phyloP scores from a whole-genome alignment of 2,797 vertebrate genomes.

The Oryzias sinensis region DNA sequence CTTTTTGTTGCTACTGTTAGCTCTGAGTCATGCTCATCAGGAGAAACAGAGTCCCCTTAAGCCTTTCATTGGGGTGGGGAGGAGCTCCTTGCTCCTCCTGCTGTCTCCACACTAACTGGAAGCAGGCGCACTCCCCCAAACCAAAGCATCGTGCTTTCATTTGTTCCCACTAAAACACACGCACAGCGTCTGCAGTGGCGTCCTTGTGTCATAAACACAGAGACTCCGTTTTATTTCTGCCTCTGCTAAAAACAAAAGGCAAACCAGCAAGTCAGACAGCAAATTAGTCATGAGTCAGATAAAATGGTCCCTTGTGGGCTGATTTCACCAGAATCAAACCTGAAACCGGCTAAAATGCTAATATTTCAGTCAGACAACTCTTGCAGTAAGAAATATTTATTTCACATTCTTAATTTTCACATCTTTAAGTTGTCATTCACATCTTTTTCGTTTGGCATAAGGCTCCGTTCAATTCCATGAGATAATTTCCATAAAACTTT shows the following conservation, averaged over 20 bases:
- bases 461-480: too few species aligned
- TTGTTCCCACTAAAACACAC: constrained; percentile 45
- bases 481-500: too few species aligned
- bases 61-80: not conserved
- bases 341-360: too few species aligned
- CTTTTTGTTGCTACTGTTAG: not conserved
- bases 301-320: too few species aligned
- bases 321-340: too few species aligned
- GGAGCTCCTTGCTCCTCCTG: constrained; percentile 84
- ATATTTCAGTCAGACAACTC: too few species aligned
- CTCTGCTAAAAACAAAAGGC: not conserved
- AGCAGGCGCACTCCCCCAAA: constrained; percentile 89
- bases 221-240: constrained; percentile 1
- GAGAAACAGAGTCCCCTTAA: not conserved
- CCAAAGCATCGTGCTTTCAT: constrained; percentile 80
- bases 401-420: too few species aligned
- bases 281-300: too few species aligned
- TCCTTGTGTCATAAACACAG: constrained; percentile 23
- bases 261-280: too few species aligned
- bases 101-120: constrained; percentile 93
- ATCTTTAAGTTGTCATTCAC: too few species aligned
- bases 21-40: not conserved
- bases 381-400: too few species aligned
- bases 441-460: too few species aligned
- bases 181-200: constrained; percentile 10